phyloP scores from a whole-genome alignment of 2,888 invertebrate genomes.

The Caenorhabditis becei region DNA sequence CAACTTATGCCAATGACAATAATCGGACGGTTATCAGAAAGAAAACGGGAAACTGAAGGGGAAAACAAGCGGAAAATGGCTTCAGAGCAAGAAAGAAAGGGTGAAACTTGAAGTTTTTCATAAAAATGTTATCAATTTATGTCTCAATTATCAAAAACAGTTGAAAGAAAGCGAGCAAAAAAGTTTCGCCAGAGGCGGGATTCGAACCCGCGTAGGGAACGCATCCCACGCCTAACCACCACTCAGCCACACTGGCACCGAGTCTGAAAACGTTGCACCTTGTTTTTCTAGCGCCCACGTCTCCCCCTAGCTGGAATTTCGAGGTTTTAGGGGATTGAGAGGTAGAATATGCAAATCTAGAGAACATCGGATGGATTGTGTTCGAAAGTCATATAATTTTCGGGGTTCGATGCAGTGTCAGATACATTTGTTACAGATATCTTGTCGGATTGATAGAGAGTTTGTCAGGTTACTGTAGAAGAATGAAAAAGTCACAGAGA shows the following conservation, averaged over 20 bases:
- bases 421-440: too few species aligned
- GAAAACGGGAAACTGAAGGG: too few species aligned
- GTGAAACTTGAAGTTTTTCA: too few species aligned
- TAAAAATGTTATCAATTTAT: too few species aligned
- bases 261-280: not conserved
- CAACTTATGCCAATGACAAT: conserved; percentile 40
- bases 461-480: not conserved
- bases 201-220: conserved; percentile 12
- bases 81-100: not conserved
- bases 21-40: conserved; percentile 27
- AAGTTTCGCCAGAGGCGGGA: conserved; percentile 8
- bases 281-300: not conserved
- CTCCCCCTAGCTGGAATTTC: too few species aligned
- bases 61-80: conserved; percentile 10
- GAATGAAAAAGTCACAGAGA: not conserved
- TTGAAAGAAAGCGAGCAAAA: not conserved
- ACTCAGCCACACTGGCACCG: conserved; percentile 18
- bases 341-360: too few species aligned
- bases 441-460: not conserved
- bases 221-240: not conserved
- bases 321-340: not conserved
- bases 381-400: too few species aligned
- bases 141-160: too few species aligned
- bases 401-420: too few species aligned
- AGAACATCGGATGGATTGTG: too few species aligned